Evolutionary conservation across 2,113 vertebrate species (phyloP), one percentile per base, ranked within the genome.

Genomic region (Malurus melanocephalus): DNA sequence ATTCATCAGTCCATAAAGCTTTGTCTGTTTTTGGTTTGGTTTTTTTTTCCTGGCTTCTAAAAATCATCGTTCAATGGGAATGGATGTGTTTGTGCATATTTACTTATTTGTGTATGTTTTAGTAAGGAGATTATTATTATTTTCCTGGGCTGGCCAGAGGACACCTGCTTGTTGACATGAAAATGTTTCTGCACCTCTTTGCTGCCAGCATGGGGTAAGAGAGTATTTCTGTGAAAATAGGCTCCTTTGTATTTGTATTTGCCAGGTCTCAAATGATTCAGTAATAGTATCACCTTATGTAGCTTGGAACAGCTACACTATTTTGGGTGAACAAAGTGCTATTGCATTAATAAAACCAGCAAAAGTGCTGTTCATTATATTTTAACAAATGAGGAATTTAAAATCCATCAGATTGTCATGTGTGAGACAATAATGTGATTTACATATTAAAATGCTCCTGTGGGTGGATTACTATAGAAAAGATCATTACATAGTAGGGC

Each of bases 151-250:
- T 18, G 11, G 26, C 14, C 13, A 13, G 46, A 64, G 73, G 75
- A 80, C 79, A 80, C 43, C 55, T 69, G 21, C 52, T 90, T 85
- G 43, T 53, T 43, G 55, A 76, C 48, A 69, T 65, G 49, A 87
- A 95, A 82, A 75, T 66, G 16, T 72, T 46, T 86, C 66, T 82
- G 43, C 62, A 60, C 24, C 27, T 93, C 35, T 93, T 89, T 91
- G 75, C 43, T 85, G 79, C 49, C 90, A 94, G 52, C 49, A 74
- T 79, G 85, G 57, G 28, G 68, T 80, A 91, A 88, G 57, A 94
- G 45, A 11, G 4, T 87, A 90, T 91, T 94, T 95, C 78, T 89
- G 61, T 61, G 94, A 91, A 95, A 95, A 96, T 91, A 68, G 92
- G 69, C 38, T 78, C 35, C 46, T 81, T 87, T 48, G 16, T 91